These are phyloP conservation scores for Trematocara zebra DNA, from an alignment of 2,113 vertebrate species.

Conservation along the genomic window DNA sequence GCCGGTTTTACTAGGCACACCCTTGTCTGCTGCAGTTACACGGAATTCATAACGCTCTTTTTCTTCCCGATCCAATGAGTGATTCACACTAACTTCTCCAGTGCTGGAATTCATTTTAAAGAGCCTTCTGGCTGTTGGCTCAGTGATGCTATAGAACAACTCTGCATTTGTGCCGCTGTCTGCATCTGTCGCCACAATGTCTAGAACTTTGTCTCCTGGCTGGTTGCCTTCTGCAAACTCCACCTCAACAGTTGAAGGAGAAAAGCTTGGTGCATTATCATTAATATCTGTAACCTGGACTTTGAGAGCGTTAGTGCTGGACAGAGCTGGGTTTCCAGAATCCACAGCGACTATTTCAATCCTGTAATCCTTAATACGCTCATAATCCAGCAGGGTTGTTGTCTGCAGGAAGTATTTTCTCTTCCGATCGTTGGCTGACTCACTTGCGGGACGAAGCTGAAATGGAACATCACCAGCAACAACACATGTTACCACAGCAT, in stretches of 20 bases:
- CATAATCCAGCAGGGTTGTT: conserved; percentile 88
- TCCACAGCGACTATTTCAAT: conserved; percentile 96
- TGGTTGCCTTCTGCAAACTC: conserved; percentile 88
- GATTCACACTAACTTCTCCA: conserved; percentile 84
- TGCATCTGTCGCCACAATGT: conserved; percentile 82
- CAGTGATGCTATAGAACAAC: conserved; percentile 83
- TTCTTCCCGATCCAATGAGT: conserved; percentile 86
- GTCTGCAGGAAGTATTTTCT: conserved; percentile 98
- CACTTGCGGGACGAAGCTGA: conserved; percentile 87
- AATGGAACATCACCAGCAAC: conserved; percentile 93
- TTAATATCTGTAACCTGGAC: conserved; percentile 94
- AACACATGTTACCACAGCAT: conserved; percentile 92
- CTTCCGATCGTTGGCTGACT: conserved; percentile 87
- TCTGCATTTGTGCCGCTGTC: conserved; percentile 91
- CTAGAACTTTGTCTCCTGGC: conserved; percentile 82
- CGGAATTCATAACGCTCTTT: conserved; percentile 84
- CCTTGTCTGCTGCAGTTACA: conserved; percentile 89
- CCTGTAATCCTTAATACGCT: conserved; percentile 86
- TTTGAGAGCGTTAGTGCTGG: conserved; percentile 93
- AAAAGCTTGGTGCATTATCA: conserved; percentile 87
- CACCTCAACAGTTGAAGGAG: conserved; percentile 82
- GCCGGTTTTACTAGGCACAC: conserved; percentile 87
- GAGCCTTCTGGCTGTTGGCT: conserved; percentile 72
- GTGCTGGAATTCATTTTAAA: conserved; percentile 84
- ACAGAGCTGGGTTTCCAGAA: conserved; percentile 92